Conservation (phyloP, 2,888 invertebrate genomes). For the Ryuthela nishihirai region DNA sequence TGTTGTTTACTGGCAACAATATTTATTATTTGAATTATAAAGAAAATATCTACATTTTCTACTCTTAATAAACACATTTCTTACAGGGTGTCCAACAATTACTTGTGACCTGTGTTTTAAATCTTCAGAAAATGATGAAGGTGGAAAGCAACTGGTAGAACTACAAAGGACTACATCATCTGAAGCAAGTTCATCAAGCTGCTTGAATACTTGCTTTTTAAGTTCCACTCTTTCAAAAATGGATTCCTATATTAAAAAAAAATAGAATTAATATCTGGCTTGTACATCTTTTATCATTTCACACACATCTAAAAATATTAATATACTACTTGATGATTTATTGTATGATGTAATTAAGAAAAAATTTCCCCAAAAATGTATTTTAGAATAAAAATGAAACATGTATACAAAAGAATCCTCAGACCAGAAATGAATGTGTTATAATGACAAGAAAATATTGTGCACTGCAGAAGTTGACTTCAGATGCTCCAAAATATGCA, state of each 20-base stretch:
- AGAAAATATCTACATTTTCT: not conserved
- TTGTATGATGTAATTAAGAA: no score
- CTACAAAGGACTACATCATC: constrained; percentile 75
- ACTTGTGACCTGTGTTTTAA: constrained; percentile 68
- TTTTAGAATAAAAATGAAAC: no score
- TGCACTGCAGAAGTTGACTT: no score
- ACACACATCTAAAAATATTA: no score
- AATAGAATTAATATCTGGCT: not conserved
- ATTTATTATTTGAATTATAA: no score
- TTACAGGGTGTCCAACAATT: constrained; percentile 83
- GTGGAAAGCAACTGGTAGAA: constrained; percentile 88
- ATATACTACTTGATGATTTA: no score
- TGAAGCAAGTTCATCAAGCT: constrained; percentile 65
- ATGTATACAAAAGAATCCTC: no score
- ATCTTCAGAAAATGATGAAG: constrained; percentile 77
- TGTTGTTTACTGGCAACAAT: no score
- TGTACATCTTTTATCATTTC: constrained; percentile 9
- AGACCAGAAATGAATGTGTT: no score
- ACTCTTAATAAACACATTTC: constrained; percentile 41
- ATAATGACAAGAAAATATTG: no score
- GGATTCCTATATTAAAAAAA: constrained; percentile 70
- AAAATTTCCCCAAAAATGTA: no score
- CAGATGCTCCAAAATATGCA: no score
- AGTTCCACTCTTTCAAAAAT: constrained; percentile 83
- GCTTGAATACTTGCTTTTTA: constrained; percentile 72